Evolutionary conservation across 2,113 vertebrate genomes (phyloP), one percentile per base, ranked within the genome.

Genomic region (Uria lomvia): DNA sequence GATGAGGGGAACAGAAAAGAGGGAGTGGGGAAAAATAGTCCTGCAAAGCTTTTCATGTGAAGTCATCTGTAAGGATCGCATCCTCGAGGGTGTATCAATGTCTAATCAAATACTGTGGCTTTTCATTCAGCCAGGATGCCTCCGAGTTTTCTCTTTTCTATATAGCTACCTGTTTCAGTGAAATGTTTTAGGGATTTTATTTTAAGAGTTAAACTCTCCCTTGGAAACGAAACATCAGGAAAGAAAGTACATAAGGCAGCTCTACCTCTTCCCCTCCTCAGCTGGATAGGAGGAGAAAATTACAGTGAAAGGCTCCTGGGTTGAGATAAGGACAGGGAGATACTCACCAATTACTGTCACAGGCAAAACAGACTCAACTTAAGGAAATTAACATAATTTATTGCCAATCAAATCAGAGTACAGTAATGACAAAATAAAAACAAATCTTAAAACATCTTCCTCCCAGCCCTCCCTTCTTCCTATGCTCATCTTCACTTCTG

Each of bases 21-120:
- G 4, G 7, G 16, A 6, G 56, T 38, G 6, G 2, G 3, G 0
- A 8, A 56, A 42, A 74, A 23, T 0, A 74, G 24, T 66, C 11
- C 45, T 71, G 24, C 19, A 77, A 74, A 77, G 8, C 23, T 13
- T 85, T 79, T 52, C 9, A 2, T 36, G 73, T 53, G 21, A 93
- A 77, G 55, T 53, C 55, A 67, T 45, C 43, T 55, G 18, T 63
- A 74, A 81, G 59, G 42, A 91, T 12, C 11, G 3, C 22, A 74
- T 53, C n/a, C 73, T 36, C 9, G 11, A 89, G 36, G 12, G 34
- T 45, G 34, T 49, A 80, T 81, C 62, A 73, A 77, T n/a, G 11
- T 47, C 27, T 23, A 84, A 77, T 47, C 42, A 91, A 89, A 91
- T 50, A 84, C 17, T 42, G 24, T 34, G 89, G 77, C 20, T 87